Evolutionary conservation across 2,888 invertebrate genomes (phyloP).

Genomic region (Drosophila lacicola): DNA sequence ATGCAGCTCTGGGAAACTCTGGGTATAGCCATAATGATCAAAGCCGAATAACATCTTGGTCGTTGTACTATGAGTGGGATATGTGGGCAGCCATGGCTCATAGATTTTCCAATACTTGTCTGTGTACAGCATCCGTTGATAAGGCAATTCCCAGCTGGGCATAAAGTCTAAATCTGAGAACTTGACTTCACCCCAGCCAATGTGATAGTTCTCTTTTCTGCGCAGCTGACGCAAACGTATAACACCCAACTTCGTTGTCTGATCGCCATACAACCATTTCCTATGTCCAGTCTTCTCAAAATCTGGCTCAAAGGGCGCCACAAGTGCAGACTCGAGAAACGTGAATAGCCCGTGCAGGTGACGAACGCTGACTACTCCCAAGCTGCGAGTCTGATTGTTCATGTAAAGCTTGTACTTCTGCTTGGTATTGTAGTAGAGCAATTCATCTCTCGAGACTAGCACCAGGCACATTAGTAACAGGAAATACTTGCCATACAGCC

Average conservation of each 20-base stretch:
- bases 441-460: conserved; percentile 53
- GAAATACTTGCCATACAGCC: conserved; percentile 73
- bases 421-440: conserved; percentile 71
- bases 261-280: conserved; percentile 67
- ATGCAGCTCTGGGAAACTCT: conserved; percentile 58
- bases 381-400: conserved; percentile 38
- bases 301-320: conserved; percentile 52
- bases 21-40: conserved; percentile 49
- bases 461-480: conserved; percentile 63
- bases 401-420: conserved; percentile 46
- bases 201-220: not conserved
- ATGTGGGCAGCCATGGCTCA: conserved; percentile 79
- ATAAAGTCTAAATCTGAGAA: conserved; percentile 53
- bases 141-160: conserved; percentile 70
- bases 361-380: conserved; percentile 2
- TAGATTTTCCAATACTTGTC: conserved; percentile 80
- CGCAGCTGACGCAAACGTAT: conserved; percentile 79
- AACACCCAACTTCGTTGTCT: conserved; percentile 73
- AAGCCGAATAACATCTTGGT: conserved; percentile 36
- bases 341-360: conserved; percentile 55
- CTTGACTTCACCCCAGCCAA: not conserved
- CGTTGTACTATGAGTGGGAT: not conserved
- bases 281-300: fast-evolving
- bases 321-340: conserved; percentile 65
- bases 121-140: conserved; percentile 52